Evolutionary conservation across 2,797 vertebrate genomes (phyloP), one percentile per base, ranked within the genome.

Genomic region (Scarus forsteni): DNA sequence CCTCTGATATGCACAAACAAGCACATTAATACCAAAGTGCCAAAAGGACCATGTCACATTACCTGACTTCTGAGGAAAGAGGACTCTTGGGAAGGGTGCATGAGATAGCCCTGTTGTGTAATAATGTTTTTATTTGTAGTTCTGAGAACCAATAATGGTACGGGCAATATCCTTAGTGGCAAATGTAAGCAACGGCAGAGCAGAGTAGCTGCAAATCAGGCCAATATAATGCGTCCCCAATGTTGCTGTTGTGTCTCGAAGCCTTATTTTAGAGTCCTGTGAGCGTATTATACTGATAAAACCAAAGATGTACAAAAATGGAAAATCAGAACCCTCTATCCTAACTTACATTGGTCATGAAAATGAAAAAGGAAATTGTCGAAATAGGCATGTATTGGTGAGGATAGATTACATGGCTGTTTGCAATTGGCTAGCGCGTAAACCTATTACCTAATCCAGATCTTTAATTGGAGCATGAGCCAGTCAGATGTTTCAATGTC

Each of bases 61-160:
- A 76, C 36, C 60, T 53, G 38, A 58, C 53, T 43, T 65, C 43
- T 36, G 36, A 71, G 59, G 35, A 53, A 45, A 58, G 42, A 6
- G 60, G 35, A 49, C 53, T 79, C 61, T 57, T 53, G 50, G 46
- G 66, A 57, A 55, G 60, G 52, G 49, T 27, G 52, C 48, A 56
- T 50, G n/a, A 75, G 78, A 58, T 16, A 60, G 36, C 71, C 67
- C 54, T 39, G 57, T 39, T 77, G 85, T 27, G 27, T 73, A 69
- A 19, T 85, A 68, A 77, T 65, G 58, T 70, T 70, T 77, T 84
- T 64, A 90, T 87, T 70, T 66, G 77, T 84, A 58, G 81, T 81
- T 71, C 73, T 63, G 42, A 39, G 49, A 42, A 54, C 49, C 68
- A 64, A 53, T 74, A 77, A 75, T 80, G 51, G 66, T 69, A 50